phyloP scores from a whole-genome alignment of 2,797 vertebrate species.

The Octomys mimax region DNA sequence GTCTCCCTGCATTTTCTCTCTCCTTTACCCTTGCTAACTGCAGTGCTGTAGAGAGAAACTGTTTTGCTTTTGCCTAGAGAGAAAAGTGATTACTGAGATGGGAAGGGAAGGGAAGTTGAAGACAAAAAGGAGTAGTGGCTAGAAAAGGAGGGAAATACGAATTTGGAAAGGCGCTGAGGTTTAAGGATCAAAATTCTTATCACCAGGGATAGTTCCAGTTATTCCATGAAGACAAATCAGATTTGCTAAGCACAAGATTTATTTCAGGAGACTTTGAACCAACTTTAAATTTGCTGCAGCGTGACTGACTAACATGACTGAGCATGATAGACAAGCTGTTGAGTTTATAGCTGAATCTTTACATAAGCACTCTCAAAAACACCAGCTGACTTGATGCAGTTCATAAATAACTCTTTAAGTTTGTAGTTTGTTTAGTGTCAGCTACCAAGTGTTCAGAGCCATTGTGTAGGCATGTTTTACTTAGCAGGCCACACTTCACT shows the following conservation, averaged over 20 bases:
- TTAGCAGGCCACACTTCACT: conserved; percentile 27
- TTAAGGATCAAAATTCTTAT: not conserved
- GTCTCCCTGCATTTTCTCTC: conserved; percentile 53
- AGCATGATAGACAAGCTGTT: not conserved
- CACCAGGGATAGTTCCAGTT: not conserved
- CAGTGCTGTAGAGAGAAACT: not conserved
- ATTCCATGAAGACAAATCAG: not conserved
- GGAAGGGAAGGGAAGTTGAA: conserved; percentile 51
- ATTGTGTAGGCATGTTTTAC: conserved; percentile 6
- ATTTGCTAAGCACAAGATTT: not conserved
- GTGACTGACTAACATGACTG: not conserved
- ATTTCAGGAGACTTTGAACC: conserved; percentile 42
- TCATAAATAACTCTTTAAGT: conserved; percentile 65
- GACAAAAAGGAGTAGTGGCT: conserved; percentile 39
- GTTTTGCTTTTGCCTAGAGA: conserved; percentile 17
- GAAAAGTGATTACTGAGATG: conserved; percentile 50
- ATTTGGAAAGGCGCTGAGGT: conserved; percentile 17
- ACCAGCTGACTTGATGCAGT: conserved; percentile 45
- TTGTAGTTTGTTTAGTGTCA: conserved; percentile 25
- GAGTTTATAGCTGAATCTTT: conserved; percentile 52
- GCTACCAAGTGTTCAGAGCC: conserved; percentile 20
- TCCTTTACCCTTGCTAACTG: not conserved
- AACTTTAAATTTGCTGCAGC: conserved; percentile 47
- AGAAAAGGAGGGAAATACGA: conserved; percentile 69
- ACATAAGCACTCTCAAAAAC: conserved; percentile 25